phyloP scores from a whole-genome alignment of 53 echinoderm and acorn worm species.

The Luidia sarsii region DNA sequence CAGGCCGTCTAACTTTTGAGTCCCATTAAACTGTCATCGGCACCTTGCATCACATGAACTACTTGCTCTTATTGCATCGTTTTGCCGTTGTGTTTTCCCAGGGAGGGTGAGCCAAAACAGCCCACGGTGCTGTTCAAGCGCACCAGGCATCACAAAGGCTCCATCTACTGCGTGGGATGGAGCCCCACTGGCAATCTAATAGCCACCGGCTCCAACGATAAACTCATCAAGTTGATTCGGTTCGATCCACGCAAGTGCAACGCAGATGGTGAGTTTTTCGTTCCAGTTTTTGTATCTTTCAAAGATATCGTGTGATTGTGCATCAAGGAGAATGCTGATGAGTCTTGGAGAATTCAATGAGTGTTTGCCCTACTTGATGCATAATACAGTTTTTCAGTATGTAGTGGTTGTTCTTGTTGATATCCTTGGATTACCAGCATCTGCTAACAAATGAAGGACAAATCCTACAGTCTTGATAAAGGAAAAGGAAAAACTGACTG shows the following conservation, averaged over 20 bases:
- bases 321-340: neutral
- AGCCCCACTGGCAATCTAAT: conserved; percentile 88
- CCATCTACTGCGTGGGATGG: conserved; percentile 94
- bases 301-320: neutral
- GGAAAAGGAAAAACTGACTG: no score
- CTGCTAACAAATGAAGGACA: no score
- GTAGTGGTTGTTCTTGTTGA: no score
- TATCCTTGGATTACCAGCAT: no score
- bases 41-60: neutral
- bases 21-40: neutral
- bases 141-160: conserved; percentile 94
- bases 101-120: conserved; percentile 72
- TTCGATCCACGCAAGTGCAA: conserved; percentile 94
- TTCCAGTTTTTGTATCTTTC: neutral
- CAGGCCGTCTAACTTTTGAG: neutral
- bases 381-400: no score
- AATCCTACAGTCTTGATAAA: no score
- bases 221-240: conserved; percentile 88
- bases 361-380: no score
- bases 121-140: conserved; percentile 93
- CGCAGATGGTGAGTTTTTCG: conserved; percentile 75
- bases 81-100: conserved; percentile 55
- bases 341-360: no score
- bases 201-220: conserved; percentile 96
- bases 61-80: neutral